Conservation (phyloP, 2,888 invertebrate species). For the Onchidella celtica region DNA sequence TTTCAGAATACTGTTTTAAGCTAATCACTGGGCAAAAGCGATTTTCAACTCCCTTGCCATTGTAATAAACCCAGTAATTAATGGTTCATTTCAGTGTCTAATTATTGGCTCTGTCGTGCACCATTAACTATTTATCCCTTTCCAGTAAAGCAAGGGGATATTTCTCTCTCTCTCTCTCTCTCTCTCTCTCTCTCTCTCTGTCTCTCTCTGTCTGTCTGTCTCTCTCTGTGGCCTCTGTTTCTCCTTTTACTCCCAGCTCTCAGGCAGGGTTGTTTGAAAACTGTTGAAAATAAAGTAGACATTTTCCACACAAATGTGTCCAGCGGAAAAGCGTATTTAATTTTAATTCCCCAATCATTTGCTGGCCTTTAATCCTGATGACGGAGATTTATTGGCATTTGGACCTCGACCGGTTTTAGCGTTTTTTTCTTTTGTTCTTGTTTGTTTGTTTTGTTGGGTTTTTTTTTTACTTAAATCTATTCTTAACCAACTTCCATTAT, state of each 20-base stretch:
- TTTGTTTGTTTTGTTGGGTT: too few relatives aligned
- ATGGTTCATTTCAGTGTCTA: conserved; percentile 43
- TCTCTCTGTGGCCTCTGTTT: too few relatives aligned
- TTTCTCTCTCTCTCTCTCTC: background rate
- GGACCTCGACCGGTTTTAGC: too few relatives aligned
- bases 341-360: conserved; percentile 27
- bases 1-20: conserved; percentile 30
- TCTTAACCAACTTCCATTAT: too few relatives aligned
- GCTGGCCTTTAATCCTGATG: conserved; percentile 18
- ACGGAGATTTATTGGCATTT: background rate
- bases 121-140: conserved; percentile 37
- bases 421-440: too few relatives aligned
- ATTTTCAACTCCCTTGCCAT: conserved; percentile 38
- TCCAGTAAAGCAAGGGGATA: conserved; percentile 28
- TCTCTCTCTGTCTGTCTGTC: background rate
- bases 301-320: conserved; percentile 24
- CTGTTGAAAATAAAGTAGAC: conserved; percentile 14
- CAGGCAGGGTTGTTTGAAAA: background rate
- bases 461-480: too few relatives aligned
- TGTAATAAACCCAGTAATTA: conserved; percentile 34
- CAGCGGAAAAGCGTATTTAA: conserved; percentile 28
- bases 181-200: background rate
- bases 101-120: conserved; percentile 36
- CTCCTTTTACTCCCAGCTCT: background rate
- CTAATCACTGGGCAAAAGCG: conserved; percentile 37